Base-by-base conservation (phyloP, 2,888 invertebrate genomes). In the Agonopterix heracliana region DNA sequence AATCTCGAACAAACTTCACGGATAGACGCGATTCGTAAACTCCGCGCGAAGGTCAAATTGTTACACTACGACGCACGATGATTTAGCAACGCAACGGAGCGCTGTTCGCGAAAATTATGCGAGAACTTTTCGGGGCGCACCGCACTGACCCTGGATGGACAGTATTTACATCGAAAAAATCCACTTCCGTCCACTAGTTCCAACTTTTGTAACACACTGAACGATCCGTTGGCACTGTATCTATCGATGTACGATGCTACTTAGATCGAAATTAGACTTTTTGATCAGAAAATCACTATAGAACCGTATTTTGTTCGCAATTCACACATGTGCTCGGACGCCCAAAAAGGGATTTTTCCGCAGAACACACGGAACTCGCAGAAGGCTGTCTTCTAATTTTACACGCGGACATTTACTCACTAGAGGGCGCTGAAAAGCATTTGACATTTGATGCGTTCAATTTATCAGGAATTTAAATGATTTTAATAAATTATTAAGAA, bases 301-400 rank as follows among this genome's bases (percentile, higher is more conserved):
- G 75, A 84, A 82, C 79, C 83, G 77, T 86, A 87, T 79, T 85
- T 86, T 82, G 83, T 84, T 85, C 84, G 81, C 83, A 74, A 82
- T 81, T 78, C 87, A 90, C 90, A 91, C 91, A 91, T 91, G 91
- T 91, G 91, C 90, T 91, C 88, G 89, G 90, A 90, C 90, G 90
- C 91, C 91, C 90, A 90, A 90, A 88, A 90, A 90, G 90, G 90
- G 90, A 90, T 90, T 90, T 91, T 91, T 90, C 90, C 85, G 82
- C 86, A 85, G 82, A 79, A 84, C 80, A 84, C 83, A 88, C 87
- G 86, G 87, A 88, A 85, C 86, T 86, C 77, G 79, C 82, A 75
- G 87, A 86, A 83, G 81, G 81, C 85, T 83, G 77, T 81, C 86
- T 86, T 88, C 84, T 86, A 83, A 87, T 79, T 87, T 86, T 86